These are phyloP conservation scores for Lutjanus campechanus DNA, from an alignment of 2,797 vertebrate genomes.

Conservation along the genomic window DNA sequence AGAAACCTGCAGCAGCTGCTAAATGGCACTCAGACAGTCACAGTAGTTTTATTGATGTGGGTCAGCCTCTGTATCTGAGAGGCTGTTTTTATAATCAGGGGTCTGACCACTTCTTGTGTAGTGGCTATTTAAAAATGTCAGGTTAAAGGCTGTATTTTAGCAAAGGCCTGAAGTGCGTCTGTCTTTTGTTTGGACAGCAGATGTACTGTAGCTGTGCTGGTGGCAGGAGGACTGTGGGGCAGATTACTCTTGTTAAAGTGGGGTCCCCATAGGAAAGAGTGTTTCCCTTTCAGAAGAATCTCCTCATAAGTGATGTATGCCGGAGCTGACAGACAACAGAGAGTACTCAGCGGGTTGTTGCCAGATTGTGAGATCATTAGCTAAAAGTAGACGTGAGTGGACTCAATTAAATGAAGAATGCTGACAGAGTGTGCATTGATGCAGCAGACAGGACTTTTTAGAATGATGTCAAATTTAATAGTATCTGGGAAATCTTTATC, in stretches of 20 bases:
- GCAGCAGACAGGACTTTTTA: constrained; percentile 1
- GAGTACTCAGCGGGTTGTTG: constrained; percentile 46
- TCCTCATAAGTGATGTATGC: constrained; percentile 55
- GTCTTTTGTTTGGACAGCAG: constrained; percentile 29
- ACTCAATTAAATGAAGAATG: constrained; percentile 41
- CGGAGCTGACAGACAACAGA: constrained; percentile 63
- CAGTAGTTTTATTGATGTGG: constrained; percentile 37
- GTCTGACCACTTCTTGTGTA: constrained; percentile 40
- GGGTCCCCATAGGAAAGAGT: constrained; percentile 45
- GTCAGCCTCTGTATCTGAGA: constrained; percentile 48
- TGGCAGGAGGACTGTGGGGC: constrained; percentile 28
- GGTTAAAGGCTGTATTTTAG: constrained; percentile 32
- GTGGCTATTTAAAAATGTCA: constrained; percentile 45
- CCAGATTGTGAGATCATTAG: constrained; percentile 66
- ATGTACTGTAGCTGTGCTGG: constrained; percentile 4
- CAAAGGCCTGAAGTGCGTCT: constrained; percentile 8
- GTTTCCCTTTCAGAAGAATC: constrained; percentile 60
- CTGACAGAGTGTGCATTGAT: constrained; percentile 36
- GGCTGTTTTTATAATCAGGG: constrained; percentile 36
- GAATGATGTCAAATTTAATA: constrained; percentile 12
- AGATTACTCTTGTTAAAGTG: constrained; percentile 36
- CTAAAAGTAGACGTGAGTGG: constrained; percentile 57
- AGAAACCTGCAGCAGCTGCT: constrained; percentile 41
- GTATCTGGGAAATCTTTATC: neutral
- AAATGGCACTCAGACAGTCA: constrained; percentile 43